Percentiles rank a stretch among this genome's conserved stretches.
These are phyloP conservation scores for Periophthalmus magnuspinnatus DNA, from an alignment of 2,797 vertebrate species.

Conservation along the genomic window DNA sequence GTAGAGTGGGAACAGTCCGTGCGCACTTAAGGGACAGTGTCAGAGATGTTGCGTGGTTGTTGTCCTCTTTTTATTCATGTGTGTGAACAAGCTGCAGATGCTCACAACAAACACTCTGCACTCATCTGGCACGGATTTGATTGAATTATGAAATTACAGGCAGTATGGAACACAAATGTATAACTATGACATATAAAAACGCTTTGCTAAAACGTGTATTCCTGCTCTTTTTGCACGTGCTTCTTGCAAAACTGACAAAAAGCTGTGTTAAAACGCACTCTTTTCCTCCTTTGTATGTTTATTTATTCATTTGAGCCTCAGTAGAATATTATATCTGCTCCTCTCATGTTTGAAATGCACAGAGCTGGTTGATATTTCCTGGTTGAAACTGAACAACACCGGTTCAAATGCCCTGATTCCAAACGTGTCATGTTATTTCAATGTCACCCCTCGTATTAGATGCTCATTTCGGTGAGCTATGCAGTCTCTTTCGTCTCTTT, in stretches of 20 bases:
- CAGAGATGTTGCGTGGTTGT: background rate
- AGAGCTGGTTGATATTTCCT: background rate
- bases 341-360: background rate
- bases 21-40: background rate
- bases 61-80: background rate
- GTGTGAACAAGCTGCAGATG: background rate
- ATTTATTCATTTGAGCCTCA: background rate
- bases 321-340: background rate
- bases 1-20: background rate
- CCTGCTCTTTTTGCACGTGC: background rate
- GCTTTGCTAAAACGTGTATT: background rate
- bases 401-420: background rate
- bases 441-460: background rate
- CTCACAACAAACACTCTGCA: background rate
- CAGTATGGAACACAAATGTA: background rate
- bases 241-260: background rate
- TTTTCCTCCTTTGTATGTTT: background rate
- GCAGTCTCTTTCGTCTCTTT: background rate
- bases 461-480: constrained; percentile 2
- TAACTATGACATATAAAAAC: background rate
- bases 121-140: background rate
- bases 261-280: background rate
- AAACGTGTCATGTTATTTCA: background rate
- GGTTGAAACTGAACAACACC: background rate
- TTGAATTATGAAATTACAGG: background rate